These are phyloP conservation scores for Flabesymbios commensalis DNA, from an alignment of 2,888 invertebrate genomes.

Conservation along the genomic window DNA sequence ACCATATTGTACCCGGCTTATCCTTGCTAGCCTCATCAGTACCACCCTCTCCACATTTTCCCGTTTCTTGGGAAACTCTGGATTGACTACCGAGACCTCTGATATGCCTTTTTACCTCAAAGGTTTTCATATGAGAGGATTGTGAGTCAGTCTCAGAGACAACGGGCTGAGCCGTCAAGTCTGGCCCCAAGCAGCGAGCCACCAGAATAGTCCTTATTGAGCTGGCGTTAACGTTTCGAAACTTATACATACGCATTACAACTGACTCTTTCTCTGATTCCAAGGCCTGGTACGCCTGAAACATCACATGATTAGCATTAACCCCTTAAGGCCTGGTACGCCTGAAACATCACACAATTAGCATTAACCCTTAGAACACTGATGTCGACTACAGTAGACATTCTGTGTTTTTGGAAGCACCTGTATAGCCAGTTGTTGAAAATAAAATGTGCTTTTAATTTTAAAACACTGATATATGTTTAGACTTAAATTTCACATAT, in stretches of 20 bases:
- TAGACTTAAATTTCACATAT: too few species aligned
- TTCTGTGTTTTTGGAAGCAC: too few species aligned
- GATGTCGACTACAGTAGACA: too few species aligned
- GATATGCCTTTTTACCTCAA: constrained; percentile 10
- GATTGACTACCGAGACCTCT: neutral
- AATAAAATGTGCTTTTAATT: too few species aligned
- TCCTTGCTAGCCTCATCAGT: too few species aligned
- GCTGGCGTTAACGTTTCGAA: constrained; percentile 79
- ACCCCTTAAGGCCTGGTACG: neutral
- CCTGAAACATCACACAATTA: neutral
- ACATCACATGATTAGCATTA: neutral
- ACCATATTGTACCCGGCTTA: constrained; percentile 38
- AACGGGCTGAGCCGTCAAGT: neutral
- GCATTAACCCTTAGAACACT: too few species aligned
- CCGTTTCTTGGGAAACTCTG: constrained; percentile 14
- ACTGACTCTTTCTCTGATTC: constrained; percentile 80
- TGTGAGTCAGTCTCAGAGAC: neutral
- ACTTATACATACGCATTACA: constrained; percentile 61
- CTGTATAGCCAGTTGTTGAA: too few species aligned
- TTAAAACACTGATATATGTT: too few species aligned
- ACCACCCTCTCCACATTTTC: constrained; percentile 18
- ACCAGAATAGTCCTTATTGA: constrained; percentile 78
- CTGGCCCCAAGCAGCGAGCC: constrained; percentile 71
- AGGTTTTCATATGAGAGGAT: constrained; percentile 2
- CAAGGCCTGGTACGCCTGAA: constrained; percentile 74